Conservation (phyloP, 2,113 vertebrate species). For the Toxotes jaculatrix region DNA sequence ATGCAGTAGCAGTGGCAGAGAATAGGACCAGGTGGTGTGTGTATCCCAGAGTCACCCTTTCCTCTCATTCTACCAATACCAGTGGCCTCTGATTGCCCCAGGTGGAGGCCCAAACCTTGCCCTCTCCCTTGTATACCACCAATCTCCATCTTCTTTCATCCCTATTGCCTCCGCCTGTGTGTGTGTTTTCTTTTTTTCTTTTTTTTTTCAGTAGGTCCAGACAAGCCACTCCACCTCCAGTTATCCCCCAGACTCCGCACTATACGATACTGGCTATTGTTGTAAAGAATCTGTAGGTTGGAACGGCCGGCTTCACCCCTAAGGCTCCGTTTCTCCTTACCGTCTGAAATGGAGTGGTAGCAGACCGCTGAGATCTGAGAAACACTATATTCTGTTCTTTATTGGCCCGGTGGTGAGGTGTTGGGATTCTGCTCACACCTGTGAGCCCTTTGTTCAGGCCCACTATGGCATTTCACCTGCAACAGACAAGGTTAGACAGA, state of each 20-base stretch:
- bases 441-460: constrained; percentile 75
- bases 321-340: constrained; percentile 70
- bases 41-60: constrained; percentile 38
- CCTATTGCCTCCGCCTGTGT: constrained; percentile 29
- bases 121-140: constrained; percentile 37
- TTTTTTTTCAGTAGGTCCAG: constrained; percentile 59
- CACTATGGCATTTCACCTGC: constrained; percentile 76
- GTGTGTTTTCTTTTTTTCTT: constrained; percentile 13
- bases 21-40: constrained; percentile 36
- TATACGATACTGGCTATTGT: constrained; percentile 74
- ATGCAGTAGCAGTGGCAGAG: not conserved
- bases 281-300: constrained; percentile 71
- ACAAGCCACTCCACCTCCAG: constrained; percentile 56
- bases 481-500: constrained; percentile 73
- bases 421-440: constrained; percentile 83
- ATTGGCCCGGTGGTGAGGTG: constrained; percentile 77
- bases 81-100: constrained; percentile 59
- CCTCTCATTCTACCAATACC: constrained; percentile 46
- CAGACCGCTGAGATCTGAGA: constrained; percentile 68
- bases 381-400: constrained; percentile 79
- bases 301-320: constrained; percentile 54
- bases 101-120: constrained; percentile 65
- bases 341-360: constrained; percentile 60
- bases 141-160: constrained; percentile 53
- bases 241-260: constrained; percentile 41